Base-by-base conservation (phyloP, 2,113 vertebrate species). In the Scophthalmus maximus region DNA sequence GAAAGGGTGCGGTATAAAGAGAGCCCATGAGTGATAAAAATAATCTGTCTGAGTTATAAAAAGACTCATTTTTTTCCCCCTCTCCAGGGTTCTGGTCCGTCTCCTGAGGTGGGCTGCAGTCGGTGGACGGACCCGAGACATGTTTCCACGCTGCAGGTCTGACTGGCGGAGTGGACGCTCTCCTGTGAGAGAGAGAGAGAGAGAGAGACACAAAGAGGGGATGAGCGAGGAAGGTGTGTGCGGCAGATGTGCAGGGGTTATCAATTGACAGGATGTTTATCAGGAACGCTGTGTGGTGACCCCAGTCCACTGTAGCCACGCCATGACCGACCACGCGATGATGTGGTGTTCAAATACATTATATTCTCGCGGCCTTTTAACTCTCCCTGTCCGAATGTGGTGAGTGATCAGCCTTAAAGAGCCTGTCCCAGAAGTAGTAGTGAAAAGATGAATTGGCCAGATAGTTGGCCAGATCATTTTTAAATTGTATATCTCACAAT, bases 201-300 rank as follows among this genome's bases (percentile, higher is more conserved):
- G n/a, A n/a, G n/a, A 49, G 61, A 73, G 4, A 23, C 8, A 49
- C n/a, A 49, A 5, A 42, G 44, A 51, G 3, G 34, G 36, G 42
- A 72, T 29, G 62, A 81, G 8, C 30, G 62, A 59, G 67, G 57
- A 76, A 77, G 80, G 69, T 78, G 73, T 87, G 80, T 66, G 49
- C 67, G 66, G 63, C 86, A 89, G 81, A 86, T 87, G 83, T 80
- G 63, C 46, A n/a, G 0, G 59, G 61, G 8, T 82, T 75, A 63
- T 67, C 79, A 81, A 84, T 34, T 64, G 72, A 76, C 81, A 83
- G 85, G 81, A 86, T 88, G 80, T 91, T 84, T 79, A 51, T 75
- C 65, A 75, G 69, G 80, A 85, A 76, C 47, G 42, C 8, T 50
- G 70, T 17, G 20, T 10, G n/a, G 49, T 75, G 82, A 88, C 84